Percentiles rank a stretch among this genome's conserved stretches.
phyloP scores from a whole-genome alignment of 1,140 invertebrate species.

The Schlechtendalia chinensis region DNA sequence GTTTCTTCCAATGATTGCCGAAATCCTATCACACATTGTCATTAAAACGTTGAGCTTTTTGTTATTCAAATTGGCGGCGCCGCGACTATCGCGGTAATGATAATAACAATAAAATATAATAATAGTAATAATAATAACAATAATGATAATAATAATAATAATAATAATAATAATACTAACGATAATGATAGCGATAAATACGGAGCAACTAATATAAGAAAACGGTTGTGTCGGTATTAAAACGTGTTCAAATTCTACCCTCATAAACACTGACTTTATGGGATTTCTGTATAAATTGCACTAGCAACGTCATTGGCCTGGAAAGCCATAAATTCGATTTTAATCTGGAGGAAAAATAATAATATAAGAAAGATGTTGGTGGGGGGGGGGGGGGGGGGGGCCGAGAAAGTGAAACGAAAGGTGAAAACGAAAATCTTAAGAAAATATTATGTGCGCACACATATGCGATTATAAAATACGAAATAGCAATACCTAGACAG shows the following conservation, averaged over 20 bases:
- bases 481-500: neutral
- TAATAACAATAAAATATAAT: neutral
- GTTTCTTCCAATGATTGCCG: too few species aligned
- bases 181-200: conserved; percentile 45
- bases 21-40: neutral
- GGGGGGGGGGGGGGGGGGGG: neutral
- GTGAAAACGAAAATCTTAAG: conserved; percentile 31
- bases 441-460: neutral
- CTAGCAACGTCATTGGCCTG: conserved; percentile 32
- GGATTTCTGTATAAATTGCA: conserved; percentile 44
- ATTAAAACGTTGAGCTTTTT: neutral
- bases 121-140: neutral
- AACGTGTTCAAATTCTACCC: conserved; percentile 45
- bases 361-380: neutral
- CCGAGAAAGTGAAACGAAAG: neutral
- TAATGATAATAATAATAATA: conserved; percentile 10
- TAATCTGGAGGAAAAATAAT: conserved; percentile 23
- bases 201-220: conserved; percentile 43
- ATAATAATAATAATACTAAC: conserved; percentile 21
- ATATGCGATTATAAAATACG: conserved; percentile 9
- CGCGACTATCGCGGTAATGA: neutral
- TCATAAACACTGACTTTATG: conserved; percentile 49
- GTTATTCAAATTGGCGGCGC: conserved; percentile 13
- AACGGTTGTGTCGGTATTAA: conserved; percentile 45
- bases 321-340: conserved; percentile 43